Conservation (phyloP, 2,797 vertebrate genomes). For the Knipowitschia caucasica region DNA sequence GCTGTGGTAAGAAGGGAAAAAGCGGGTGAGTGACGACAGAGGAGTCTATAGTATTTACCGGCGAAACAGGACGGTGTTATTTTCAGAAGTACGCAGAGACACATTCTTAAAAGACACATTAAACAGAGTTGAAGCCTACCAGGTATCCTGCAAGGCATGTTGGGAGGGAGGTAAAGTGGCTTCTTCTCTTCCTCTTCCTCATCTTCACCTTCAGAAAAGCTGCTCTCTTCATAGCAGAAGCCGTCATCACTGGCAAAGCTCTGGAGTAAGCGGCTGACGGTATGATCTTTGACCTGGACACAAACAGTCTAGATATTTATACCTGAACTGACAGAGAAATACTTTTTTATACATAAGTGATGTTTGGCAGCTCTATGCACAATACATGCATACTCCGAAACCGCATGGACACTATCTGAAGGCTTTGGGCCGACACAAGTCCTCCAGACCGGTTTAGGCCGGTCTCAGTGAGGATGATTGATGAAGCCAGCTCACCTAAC, state of each 20-base stretch:
- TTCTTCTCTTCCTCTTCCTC: constrained; percentile 44
- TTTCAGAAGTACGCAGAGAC: too few relatives aligned
- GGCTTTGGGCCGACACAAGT: constrained; percentile 17
- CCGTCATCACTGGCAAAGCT: constrained; percentile 87
- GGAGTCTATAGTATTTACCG: too few relatives aligned
- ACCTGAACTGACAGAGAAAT: constrained; percentile 36
- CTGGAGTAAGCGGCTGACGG: constrained; percentile 88
- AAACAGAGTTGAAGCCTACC: constrained; percentile 49
- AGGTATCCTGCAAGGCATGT: constrained; percentile 69
- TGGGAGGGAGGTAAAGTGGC: constrained; percentile 58
- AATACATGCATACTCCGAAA: background rate
- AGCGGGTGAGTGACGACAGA: constrained; percentile 29
- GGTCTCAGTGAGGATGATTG: constrained; percentile 53
- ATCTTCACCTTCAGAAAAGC: constrained; percentile 87
- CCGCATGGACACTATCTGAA: constrained; percentile 4
- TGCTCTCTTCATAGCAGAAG: constrained; percentile 87
- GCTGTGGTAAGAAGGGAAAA: constrained; percentile 39
- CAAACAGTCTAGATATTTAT: constrained; percentile 38
- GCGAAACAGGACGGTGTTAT: too few relatives aligned
- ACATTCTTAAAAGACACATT: too few relatives aligned
- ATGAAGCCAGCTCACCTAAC: constrained; percentile 59
- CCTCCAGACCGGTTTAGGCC: constrained; percentile 55
- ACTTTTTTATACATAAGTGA: too few relatives aligned
- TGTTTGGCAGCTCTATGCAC: background rate
- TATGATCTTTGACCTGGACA: constrained; percentile 83